Conservation (phyloP, 2,113 vertebrate species). For the Struthio camelus region DNA sequence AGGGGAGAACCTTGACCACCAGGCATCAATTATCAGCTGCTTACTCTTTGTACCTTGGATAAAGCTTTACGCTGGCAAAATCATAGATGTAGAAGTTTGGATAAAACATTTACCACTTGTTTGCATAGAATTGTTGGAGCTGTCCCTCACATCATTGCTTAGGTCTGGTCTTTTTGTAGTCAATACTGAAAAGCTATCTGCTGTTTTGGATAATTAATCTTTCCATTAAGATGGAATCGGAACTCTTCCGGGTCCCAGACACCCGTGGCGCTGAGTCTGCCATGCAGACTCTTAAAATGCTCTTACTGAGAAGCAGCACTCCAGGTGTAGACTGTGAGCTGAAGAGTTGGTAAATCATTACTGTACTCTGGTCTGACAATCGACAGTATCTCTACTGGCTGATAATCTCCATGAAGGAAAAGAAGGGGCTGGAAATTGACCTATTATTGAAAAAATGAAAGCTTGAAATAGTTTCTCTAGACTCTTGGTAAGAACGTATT, state of each 20-base stretch:
- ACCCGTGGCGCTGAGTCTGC: not conserved
- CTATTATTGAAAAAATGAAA: accelerated
- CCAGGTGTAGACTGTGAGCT: not conserved
- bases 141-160: not conserved
- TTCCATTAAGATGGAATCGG: not conserved
- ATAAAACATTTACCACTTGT: accelerated
- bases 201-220: not conserved
- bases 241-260: not conserved
- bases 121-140: not conserved
- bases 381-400: accelerated
- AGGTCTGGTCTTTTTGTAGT: not conserved
- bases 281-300: accelerated
- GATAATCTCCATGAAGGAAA: accelerated
- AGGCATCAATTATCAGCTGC: not conserved
- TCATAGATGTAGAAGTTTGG: not conserved
- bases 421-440: not conserved
- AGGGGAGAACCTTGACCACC: not conserved
- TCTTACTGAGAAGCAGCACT: not conserved
- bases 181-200: not conserved
- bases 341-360: not conserved
- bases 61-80: not conserved
- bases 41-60: not conserved
- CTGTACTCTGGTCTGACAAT: not conserved
- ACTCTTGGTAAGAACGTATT: not conserved
- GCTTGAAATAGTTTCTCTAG: not conserved